Base-by-base conservation (phyloP, 2,888 invertebrate species). In the Polyploca ridens region DNA sequence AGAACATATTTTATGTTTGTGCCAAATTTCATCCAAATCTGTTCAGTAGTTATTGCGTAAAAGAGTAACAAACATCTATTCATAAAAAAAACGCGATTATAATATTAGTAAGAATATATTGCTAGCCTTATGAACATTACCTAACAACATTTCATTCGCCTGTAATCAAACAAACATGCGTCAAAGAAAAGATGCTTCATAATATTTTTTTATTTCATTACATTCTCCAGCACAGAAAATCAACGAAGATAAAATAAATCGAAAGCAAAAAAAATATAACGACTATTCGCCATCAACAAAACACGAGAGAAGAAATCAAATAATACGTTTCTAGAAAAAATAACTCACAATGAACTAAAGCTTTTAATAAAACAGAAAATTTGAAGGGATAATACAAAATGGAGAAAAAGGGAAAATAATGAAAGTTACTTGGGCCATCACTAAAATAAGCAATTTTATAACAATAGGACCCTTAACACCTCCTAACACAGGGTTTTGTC, bases 401-500 rank as follows among this genome's bases (percentile, higher is more conserved):
- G 46, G 46, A n/a, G 46, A 46, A 19, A 54, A 49, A 54, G 10
- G 54, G 19, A 54, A 54, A 54, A 54, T 54, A 54, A 54, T 54
- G 54, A 54, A 54, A 54, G 54, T 54, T 7, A 19, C 54, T 54
- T 54, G 19, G 54, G 0, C 54, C 54, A 54, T 54, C 54, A 54
- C 54, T 54, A 19, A 54, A 54, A 54, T 19, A 54, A 54, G 19
- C 54, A 54, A 54, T 54, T 54, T 54, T 19, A 54, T 54, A 54
- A 54, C 54, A 54, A 54, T 19, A 19, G 54, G 3, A 16, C 54
- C 46, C 49, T 54, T 54, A 54, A 54, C 49, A 54, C 49, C 49
- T 54, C 49, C 7, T 19, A 10, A n/a, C 19, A 14, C 60, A 62
- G 64, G 54, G 27, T 62, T 62, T 60, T 44, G 11, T 38, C 27